phyloP scores from a whole-genome alignment of 2,888 invertebrate species.

The Coleophora flavipennella region DNA sequence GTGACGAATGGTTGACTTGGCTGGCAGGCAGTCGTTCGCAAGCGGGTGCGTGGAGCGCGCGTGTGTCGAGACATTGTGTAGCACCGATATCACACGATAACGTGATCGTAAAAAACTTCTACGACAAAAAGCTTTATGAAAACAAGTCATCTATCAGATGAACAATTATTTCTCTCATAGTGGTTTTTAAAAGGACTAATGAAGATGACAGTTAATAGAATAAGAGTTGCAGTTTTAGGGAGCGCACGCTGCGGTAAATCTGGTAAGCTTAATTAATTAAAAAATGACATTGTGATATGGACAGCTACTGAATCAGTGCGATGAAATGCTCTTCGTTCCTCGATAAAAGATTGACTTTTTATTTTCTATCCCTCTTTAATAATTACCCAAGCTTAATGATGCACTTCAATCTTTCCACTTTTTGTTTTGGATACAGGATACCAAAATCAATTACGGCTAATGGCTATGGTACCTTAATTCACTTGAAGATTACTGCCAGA shows the following conservation, averaged over 20 bases:
- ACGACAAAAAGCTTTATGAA: slow-evolving; percentile 17
- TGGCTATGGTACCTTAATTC: slow-evolving; percentile 43
- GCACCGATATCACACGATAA: slow-evolving; percentile 51
- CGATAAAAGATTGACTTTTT: slow-evolving; percentile 19
- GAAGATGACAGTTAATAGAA: slow-evolving; percentile 85
- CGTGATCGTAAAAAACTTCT: slow-evolving; percentile 29
- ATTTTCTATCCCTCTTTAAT: slow-evolving; percentile 20
- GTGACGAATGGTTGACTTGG: slow-evolving; percentile 25
- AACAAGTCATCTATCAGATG: slow-evolving; percentile 26
- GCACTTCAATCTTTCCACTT: slow-evolving; percentile 26
- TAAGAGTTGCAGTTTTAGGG: slow-evolving; percentile 84
- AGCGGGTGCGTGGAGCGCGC: slow-evolving; percentile 66
- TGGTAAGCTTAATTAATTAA: slow-evolving; percentile 66
- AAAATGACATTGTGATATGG: slow-evolving; percentile 24
- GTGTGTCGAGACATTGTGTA: slow-evolving; percentile 42
- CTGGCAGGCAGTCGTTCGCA: slow-evolving; percentile 47
- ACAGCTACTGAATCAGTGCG: slow-evolving; percentile 24
- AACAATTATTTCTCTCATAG: slow-evolving; percentile 25
- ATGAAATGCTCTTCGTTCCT: slow-evolving; percentile 21
- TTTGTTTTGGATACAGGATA: slow-evolving; percentile 27
- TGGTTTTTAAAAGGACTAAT: slow-evolving; percentile 40
- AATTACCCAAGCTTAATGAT: slow-evolving; percentile 35
- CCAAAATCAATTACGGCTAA: slow-evolving; percentile 60
- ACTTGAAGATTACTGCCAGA: slow-evolving; percentile 36
- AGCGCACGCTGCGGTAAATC: slow-evolving; percentile 83